phyloP scores from a whole-genome alignment of 2,797 vertebrate genomes.

The Anabacerthia variegaticeps region DNA sequence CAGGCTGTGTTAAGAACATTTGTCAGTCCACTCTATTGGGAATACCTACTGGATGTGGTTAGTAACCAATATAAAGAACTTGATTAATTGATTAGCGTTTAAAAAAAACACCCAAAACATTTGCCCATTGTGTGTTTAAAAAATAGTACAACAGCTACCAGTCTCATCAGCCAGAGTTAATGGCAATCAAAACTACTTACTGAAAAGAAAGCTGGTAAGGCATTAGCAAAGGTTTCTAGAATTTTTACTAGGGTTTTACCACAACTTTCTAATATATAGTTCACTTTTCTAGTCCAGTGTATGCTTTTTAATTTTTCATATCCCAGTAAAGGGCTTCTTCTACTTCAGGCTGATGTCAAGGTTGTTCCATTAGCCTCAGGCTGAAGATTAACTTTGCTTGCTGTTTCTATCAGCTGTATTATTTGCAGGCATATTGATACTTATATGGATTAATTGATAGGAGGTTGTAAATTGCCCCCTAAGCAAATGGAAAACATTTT shows the following conservation, averaged over 20 bases:
- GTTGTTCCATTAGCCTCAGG: background rate
- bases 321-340: background rate
- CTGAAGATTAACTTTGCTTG: background rate
- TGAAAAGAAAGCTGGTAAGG: background rate
- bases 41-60: background rate
- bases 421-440: background rate
- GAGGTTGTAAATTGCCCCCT: background rate
- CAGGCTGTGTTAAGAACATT: background rate
- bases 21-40: background rate
- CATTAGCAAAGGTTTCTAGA: background rate
- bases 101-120: background rate
- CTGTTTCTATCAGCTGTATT: background rate
- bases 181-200: background rate
- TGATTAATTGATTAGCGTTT: background rate
- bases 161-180: background rate
- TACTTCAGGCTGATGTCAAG: background rate
- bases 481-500: background rate
- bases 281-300: background rate
- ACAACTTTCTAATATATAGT: background rate
- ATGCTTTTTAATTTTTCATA: background rate
- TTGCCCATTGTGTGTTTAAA: background rate
- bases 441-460: background rate
- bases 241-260: background rate
- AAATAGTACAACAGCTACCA: background rate
- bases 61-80: background rate